phyloP scores from a whole-genome alignment of 2,888 invertebrate genomes.

The Mimachlamys varia region DNA sequence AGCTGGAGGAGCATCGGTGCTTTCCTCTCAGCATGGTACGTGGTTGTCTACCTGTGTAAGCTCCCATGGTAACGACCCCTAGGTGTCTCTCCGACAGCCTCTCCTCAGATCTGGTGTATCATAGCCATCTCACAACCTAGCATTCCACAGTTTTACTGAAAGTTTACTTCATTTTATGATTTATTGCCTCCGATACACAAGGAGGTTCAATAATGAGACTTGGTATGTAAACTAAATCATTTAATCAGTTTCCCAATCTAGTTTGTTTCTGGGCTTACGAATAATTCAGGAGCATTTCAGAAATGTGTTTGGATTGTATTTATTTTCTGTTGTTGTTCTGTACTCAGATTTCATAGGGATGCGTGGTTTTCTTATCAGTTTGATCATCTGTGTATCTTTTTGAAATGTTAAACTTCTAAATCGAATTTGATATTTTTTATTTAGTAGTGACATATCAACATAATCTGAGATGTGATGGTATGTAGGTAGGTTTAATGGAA shows the following conservation, averaged over 20 bases:
- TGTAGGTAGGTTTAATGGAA: neutral
- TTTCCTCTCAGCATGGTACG: slow-evolving; percentile 7
- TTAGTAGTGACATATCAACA: neutral
- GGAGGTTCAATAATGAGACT: neutral
- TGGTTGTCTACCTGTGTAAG: neutral
- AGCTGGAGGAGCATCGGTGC: neutral
- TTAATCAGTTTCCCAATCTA: neutral
- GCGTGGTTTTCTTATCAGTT: neutral
- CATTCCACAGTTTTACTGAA: neutral
- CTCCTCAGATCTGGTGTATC: neutral
- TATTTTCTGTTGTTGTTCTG: neutral
- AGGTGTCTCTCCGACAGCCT: neutral
- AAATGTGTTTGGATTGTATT: slow-evolving; percentile 13
- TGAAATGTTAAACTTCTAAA: neutral
- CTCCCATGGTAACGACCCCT: neutral
- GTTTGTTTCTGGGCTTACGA: neutral
- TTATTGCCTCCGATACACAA: neutral
- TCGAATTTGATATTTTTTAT: neutral
- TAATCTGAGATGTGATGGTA: neutral
- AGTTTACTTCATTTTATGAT: neutral
- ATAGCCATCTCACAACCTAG: neutral
- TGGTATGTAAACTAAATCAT: slow-evolving; percentile 17
- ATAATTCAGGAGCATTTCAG: neutral
- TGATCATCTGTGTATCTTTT: neutral
- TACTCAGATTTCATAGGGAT: neutral